Evolutionary conservation across 2,797 vertebrate genomes (phyloP).

Genomic region (Oreortyx pictus): DNA sequence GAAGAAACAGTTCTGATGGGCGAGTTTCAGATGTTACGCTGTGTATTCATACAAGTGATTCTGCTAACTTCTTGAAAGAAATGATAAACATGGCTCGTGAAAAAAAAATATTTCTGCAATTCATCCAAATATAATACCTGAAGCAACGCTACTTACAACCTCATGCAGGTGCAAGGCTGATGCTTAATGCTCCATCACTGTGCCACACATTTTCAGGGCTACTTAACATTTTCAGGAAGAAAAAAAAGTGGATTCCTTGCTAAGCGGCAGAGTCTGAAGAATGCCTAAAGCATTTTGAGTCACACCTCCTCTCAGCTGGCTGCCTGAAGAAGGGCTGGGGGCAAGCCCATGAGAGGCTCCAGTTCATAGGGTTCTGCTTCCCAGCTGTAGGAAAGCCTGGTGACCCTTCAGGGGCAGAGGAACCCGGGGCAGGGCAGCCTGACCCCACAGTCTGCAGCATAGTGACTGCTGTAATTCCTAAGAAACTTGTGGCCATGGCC

Average conservation of each 20-base stretch:
- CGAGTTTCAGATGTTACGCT: neutral
- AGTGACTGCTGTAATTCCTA: fast-evolving
- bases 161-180: neutral
- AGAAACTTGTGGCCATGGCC: neutral
- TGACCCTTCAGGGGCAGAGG: neutral
- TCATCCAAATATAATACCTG: neutral
- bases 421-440: neutral
- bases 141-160: neutral
- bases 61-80: neutral
- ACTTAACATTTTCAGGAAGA: neutral
- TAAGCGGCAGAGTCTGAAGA: neutral
- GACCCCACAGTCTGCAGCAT: neutral
- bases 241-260: neutral
- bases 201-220: neutral
- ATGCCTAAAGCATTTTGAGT: neutral
- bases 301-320: neutral
- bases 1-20: neutral
- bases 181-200: neutral
- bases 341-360: neutral
- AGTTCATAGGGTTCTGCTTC: neutral
- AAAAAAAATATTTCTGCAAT: neutral
- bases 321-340: neutral
- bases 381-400: neutral
- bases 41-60: neutral
- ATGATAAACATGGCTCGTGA: neutral